Evolutionary conservation across 2,888 invertebrate species (phyloP), one percentile per base, ranked within the genome.

Genomic region (Seira ritae): DNA sequence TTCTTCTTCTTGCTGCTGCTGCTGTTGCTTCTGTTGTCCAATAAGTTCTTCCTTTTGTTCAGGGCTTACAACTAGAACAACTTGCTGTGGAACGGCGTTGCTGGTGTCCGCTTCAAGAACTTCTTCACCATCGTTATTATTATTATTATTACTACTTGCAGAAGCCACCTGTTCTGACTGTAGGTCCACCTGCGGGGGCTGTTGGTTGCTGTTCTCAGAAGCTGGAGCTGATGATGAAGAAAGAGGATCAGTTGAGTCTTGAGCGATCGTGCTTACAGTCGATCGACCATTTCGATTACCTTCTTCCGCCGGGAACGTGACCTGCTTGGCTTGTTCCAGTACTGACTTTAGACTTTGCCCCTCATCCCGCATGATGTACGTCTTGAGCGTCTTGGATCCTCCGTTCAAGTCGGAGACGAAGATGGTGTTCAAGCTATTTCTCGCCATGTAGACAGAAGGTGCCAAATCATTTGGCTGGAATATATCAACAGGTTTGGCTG

Each of bases 401-500:
- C 76, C 81, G 62, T 22, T 65, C 1, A 81, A 22, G 50, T 81
- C 81, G 24, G 81, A 81, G 55, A 81, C 81, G 19, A 71, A 65
- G 19, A 81, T 81, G 23, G 81, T 81, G 68, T 81, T 75, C 3
- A 81, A 75, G 55, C 76, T 81, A 31, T 81, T 75, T 66, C 76
- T 23, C 46, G 81, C 81, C 75, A 71, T 81, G 70, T 81, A 81
- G 4, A 81, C 60, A 37, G 81, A 76, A 24, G 81, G 81, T 19
- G 75, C 75, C 10, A 81, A 68, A 1, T 81, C 71, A 3, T 71
- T 8, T 1, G 46, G 31, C 1, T 74, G 55, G 50, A 68, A 67
- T 20, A 81, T 81, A 75, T 81, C 81, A 81, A 81, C 81, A 76
- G 81, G 81, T 81, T 67, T 75, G 0, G 81, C 81, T 23, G 70